These are phyloP conservation scores for Caenorhabditis japonica DNA, from an alignment of 2,888 invertebrate genomes.

Conservation along the genomic window DNA sequence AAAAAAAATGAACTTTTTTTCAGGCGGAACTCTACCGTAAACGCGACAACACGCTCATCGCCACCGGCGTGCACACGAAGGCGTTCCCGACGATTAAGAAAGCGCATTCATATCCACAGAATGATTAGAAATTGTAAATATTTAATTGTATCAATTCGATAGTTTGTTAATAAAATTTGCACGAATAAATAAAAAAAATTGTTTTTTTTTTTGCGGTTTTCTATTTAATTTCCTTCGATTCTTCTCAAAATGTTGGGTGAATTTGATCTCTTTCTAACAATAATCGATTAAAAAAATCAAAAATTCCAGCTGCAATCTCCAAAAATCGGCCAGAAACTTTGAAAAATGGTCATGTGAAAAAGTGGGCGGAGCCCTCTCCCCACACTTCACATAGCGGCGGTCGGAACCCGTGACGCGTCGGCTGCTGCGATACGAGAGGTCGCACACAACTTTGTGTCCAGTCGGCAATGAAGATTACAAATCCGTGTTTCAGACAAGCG, in stretches of 20 bases:
- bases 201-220: no score
- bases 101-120: no score
- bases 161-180: no score
- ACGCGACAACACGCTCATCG: constrained; percentile 84
- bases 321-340: no score
- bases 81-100: constrained; percentile 63
- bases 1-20: neutral
- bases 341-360: neutral
- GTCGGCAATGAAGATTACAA: constrained; percentile 45
- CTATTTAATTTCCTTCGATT: no score
- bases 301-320: no score
- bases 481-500: constrained; percentile 58
- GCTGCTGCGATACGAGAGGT: constrained; percentile 15
- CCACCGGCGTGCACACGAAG: constrained; percentile 89
- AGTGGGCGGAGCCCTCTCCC: constrained; percentile 31
- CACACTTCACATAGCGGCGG: constrained; percentile 16
- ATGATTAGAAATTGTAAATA: no score
- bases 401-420: constrained; percentile 44
- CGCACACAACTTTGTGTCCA: neutral
- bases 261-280: no score
- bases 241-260: no score
- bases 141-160: no score
- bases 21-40: constrained; percentile 87
- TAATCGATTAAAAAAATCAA: no score
- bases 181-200: no score